phyloP scores from a whole-genome alignment of 2,888 invertebrate species.

The Plebejus melissa region DNA sequence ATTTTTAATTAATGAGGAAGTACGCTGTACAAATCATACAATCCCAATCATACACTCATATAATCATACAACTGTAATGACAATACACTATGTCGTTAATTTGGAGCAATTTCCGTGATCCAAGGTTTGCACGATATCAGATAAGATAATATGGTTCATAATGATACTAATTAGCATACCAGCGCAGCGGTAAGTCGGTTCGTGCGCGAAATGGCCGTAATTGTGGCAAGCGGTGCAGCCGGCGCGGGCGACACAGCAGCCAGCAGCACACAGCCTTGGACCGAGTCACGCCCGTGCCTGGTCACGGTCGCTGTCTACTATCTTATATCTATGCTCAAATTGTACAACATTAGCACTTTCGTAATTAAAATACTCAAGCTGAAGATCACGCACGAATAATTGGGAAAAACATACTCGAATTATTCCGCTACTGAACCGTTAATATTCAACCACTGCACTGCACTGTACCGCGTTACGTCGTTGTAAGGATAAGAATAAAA shows the following conservation, averaged over 20 bases:
- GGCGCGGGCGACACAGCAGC: constrained; percentile 27
- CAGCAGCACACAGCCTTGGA: constrained; percentile 51
- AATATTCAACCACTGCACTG: neutral
- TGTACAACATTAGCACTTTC: neutral
- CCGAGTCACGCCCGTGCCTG: constrained; percentile 53
- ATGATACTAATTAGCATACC: constrained; percentile 10
- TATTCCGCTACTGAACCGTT: neutral
- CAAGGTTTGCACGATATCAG: constrained; percentile 13
- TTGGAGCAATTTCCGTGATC: neutral
- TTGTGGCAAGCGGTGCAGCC: neutral
- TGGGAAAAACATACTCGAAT: neutral
- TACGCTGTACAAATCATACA: too few relatives aligned
- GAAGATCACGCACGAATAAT: neutral
- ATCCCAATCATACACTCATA: neutral
- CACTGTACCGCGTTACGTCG: too few relatives aligned
- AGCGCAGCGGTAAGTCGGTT: neutral
- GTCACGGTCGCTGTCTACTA: constrained; percentile 35
- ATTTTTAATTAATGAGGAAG: neutral
- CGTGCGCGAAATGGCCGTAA: constrained; percentile 8
- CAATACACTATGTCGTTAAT: neutral
- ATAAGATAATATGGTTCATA: neutral
- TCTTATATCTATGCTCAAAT: constrained; percentile 29
- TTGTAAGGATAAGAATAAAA: too few relatives aligned
- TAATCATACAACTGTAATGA: neutral
- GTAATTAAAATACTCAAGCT: neutral